A percentile compares a stretch with the other conserved stretches of the same genome.
Evolutionary conservation across 1,140 invertebrate genomes (phyloP).

Genomic region (Agrilus planipennis): DNA sequence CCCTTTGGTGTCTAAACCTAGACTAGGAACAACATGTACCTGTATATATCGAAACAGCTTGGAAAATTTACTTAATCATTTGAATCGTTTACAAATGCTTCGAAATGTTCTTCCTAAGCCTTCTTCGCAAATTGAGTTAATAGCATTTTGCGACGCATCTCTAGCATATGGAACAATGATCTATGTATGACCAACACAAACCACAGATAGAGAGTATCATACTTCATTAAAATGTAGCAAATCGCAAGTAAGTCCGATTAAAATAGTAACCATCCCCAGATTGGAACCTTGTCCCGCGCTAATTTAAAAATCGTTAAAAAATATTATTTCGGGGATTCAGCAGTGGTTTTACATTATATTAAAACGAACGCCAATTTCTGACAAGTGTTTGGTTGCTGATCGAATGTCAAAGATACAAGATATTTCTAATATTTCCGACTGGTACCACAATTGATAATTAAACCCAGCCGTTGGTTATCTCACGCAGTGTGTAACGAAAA

Average conservation of each 20-base stretch:
- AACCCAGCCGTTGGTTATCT: slow-evolving; percentile 36
- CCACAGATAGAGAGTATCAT: slow-evolving; percentile 11
- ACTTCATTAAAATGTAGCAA: slow-evolving; percentile 13
- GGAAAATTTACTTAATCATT: not conserved
- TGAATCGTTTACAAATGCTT: not conserved
- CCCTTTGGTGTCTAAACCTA: too few species aligned
- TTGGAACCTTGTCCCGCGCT: slow-evolving; percentile 24
- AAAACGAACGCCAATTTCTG: slow-evolving; percentile 16
- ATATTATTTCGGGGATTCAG: slow-evolving; percentile 3
- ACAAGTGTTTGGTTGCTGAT: slow-evolving; percentile 30
- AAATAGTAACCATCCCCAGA: slow-evolving; percentile 10
- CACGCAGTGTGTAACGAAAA: slow-evolving; percentile 25
- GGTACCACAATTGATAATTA: slow-evolving; percentile 6
- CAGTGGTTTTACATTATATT: slow-evolving; percentile 27
- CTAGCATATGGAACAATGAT: slow-evolving; percentile 20
- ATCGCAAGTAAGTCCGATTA: slow-evolving; percentile 12
- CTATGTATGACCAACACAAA: slow-evolving; percentile 19
- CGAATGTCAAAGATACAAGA: slow-evolving; percentile 26
- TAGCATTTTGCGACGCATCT: slow-evolving; percentile 27
- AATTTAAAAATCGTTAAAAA: slow-evolving; percentile 1
- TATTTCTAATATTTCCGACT: not conserved
- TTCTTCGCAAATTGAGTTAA: slow-evolving; percentile 15
- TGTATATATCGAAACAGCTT: not conserved
- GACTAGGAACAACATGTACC: slow-evolving; percentile 5
- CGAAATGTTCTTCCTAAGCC: not conserved